A percentile compares a stretch with the other conserved stretches of the same genome.
Evolutionary conservation across 2,113 vertebrate species (phyloP).

Genomic region (Chionis minor): DNA sequence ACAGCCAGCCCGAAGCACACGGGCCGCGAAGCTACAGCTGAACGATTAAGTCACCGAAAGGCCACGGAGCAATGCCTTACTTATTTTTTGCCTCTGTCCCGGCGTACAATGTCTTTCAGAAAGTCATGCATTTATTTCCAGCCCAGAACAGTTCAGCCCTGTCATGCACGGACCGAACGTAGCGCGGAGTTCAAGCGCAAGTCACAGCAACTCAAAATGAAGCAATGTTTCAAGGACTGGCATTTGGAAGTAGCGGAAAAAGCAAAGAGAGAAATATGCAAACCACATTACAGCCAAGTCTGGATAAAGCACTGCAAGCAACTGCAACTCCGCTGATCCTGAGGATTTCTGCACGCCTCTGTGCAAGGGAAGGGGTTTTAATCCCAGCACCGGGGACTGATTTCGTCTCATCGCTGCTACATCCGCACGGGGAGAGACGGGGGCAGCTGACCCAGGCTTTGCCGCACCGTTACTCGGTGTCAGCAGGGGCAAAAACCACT

Average conservation of each 20-base stretch:
- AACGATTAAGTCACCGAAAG: background rate
- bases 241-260: slow-evolving; percentile 12
- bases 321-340: slow-evolving; percentile 9
- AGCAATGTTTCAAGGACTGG: background rate
- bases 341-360: background rate
- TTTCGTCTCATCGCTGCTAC: background rate
- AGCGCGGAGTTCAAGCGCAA: slow-evolving; percentile 6
- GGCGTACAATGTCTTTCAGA: background rate
- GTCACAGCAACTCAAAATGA: background rate
- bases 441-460: background rate
- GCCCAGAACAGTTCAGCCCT: background rate
- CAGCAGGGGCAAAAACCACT: background rate
- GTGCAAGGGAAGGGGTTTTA: background rate
- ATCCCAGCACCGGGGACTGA: background rate
- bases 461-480: rapidly evolving
- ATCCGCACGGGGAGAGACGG: background rate
- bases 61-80: background rate
- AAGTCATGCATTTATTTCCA: background rate
- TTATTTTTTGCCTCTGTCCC: background rate
- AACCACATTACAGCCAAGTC: background rate
- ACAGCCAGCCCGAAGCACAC: background rate
- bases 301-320: slow-evolving; percentile 26
- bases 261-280: slow-evolving; percentile 30
- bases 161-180: background rate
- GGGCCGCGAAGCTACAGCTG: background rate